Conservation (phyloP, 2,888 invertebrate species). For the Muschampia staudingeri region DNA sequence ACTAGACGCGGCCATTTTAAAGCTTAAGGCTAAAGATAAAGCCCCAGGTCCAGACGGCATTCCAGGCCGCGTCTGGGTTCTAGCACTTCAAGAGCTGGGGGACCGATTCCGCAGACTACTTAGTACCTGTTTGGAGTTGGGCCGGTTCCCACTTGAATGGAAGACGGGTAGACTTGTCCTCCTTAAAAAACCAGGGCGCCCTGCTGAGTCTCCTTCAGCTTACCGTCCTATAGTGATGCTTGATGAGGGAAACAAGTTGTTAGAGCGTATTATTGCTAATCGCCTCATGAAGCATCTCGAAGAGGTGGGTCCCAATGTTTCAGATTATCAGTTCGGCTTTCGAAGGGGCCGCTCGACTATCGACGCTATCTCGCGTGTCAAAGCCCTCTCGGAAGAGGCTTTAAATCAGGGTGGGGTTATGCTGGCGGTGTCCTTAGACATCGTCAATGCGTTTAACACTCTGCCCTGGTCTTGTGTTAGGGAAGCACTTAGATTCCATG, state of each 20-base stretch:
- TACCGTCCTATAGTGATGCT: conserved; percentile 57
- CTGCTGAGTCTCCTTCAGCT: conserved; percentile 16
- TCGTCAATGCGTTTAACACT: conserved; percentile 61
- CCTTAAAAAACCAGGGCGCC: no score
- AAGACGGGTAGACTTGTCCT: no score
- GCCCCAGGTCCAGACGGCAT: no score
- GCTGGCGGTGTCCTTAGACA: conserved; percentile 61
- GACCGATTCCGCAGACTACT: no score
- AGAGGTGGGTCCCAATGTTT: conserved; percentile 24
- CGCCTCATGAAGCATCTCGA: conserved; percentile 34
- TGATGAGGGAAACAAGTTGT: conserved; percentile 47
- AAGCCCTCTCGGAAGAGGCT: conserved; percentile 10
- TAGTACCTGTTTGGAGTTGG: no score
- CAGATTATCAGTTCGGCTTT: conserved; percentile 36
- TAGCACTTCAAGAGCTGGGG: no score
- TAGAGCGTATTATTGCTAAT: conserved; percentile 47
- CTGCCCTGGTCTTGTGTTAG: no score
- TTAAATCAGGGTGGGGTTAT: conserved; percentile 39
- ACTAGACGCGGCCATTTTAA: no score
- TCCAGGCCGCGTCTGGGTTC: no score
- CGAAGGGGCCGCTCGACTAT: conserved; percentile 29
- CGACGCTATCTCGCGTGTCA: conserved; percentile 11
- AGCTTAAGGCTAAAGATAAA: no score
- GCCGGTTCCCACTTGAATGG: no score
- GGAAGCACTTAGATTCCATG: no score